Base-by-base conservation (phyloP, 2,113 vertebrate species). In the Phrynosoma platyrhinos region DNA sequence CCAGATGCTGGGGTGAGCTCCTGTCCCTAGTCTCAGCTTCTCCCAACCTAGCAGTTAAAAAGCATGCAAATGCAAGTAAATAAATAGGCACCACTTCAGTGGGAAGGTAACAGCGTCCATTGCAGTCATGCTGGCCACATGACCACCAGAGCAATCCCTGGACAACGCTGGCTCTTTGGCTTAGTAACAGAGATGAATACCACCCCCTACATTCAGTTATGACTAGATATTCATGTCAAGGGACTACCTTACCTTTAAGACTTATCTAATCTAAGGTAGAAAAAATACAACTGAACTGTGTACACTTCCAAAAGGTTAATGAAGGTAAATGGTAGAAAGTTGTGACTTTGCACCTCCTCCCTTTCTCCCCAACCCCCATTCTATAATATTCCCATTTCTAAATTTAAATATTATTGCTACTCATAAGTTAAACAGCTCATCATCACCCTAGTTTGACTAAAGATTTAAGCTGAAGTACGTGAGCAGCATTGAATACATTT, bases 391-490 rank as follows among this genome's bases (percentile, higher is more conserved):
- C 92, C 77, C 91, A 93, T 96, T 91, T 93, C 47, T 78, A 74
- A 91, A 93, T 96, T 95, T 94, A 94, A 97, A 94, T 97, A 95
- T 95, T 95, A 93, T 95, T 94, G 95, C 95, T 96, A 76, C 93
- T 96, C 89, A 71, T 95, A 95, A 98, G 96, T 97, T 96, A 96
- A 96, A 97, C 95, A 96, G 96, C 96, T 98, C 96, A 95, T 97
- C 97, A 96, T 97, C 97, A 97, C 94, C 97, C 97, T 97, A 97
- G 97, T 98, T 97, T 97, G 96, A 97, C 97, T 98, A 96, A 98
- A 98, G 97, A 98, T 98, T 98, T 98, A 98, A 98, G 97, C 97
- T 98, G 96, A 92, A 93, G 96, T 95, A 98, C 97, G 98, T 98
- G 98, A 98, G 97, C 93, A 92, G 98, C 98, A 98, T 98, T 88